Evolutionary conservation across 2,113 vertebrate species (phyloP), one percentile per base, ranked within the genome.

Genomic region (Semnornis frantzii): DNA sequence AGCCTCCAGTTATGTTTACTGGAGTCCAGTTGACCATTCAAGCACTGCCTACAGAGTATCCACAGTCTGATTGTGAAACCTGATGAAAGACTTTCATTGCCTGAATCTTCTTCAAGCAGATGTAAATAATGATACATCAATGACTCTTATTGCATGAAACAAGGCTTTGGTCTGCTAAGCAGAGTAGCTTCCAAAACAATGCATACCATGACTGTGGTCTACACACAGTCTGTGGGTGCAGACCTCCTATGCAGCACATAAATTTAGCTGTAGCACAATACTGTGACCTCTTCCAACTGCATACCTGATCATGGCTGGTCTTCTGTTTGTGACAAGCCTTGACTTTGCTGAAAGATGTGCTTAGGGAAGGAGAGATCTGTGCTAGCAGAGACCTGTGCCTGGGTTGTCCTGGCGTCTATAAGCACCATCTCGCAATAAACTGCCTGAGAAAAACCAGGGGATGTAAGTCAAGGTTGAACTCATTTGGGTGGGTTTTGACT

Each of bases 401-500:
- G 37, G 37, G 10, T 39, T 39, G 48, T 68, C 52, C 25, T 78
- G 18, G 9, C 74, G 31, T 62, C 48, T 81, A 33, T 57, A 71
- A 74, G 27, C 30, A 68, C 24, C 46, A 72, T 12, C 50, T 94
- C n/a, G 21, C 37, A 90, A 66, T 0, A 4, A 66, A 23, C 24
- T 63, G 60, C 70, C 48, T 46, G 42, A 74, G 44, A 79, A 34
- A 44, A 92, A 27, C 19, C 59, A 76, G 62, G 64, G 74, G 60
- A 39, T 4, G 0, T 1, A 23, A 89, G 50, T 63, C 27, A 65
- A 86, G 44, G 42, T 34, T 92, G 71, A 89, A 50, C 48, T 79
- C n/a, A 9, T 42, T 71, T 78, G 37, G 46, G 68, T 78, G 68
- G 63, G 55, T 82, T 94, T 95, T 96, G 78, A 88, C 69, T 92